Conservation (phyloP, 1,140 invertebrate genomes). For the Pinna nobilis region DNA sequence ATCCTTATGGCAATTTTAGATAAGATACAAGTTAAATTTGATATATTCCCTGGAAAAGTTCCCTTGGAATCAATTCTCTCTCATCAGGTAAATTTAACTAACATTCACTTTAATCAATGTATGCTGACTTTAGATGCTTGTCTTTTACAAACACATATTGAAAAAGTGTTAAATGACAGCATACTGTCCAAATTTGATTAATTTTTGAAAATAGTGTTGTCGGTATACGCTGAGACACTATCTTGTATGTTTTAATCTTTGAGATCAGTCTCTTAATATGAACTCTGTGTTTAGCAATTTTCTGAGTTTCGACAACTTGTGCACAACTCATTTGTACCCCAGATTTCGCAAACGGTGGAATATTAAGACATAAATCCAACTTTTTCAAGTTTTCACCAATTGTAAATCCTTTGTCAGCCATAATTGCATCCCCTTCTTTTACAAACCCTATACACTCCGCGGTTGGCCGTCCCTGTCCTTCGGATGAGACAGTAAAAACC, state of each 20-base stretch:
- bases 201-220: constrained; percentile 41
- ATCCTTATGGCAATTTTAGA: neutral
- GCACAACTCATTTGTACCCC: constrained; percentile 26
- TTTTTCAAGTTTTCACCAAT: constrained; percentile 39
- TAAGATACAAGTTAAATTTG: neutral
- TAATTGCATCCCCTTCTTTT: constrained; percentile 39
- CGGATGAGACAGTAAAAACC: too few species aligned
- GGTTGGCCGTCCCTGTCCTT: too few species aligned
- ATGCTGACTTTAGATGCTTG: too few species aligned
- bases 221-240: constrained; percentile 38
- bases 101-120: too few species aligned
- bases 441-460: constrained; percentile 34
- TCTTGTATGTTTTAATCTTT: constrained; percentile 46
- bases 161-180: constrained; percentile 40
- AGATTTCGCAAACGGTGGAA: constrained; percentile 35
- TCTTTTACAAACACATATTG: constrained; percentile 44
- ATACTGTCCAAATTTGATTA: constrained; percentile 50
- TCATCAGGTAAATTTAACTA: too few species aligned
- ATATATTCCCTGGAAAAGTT: neutral
- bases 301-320: constrained; percentile 29
- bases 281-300: constrained; percentile 46
- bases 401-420: constrained; percentile 54
- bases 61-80: too few species aligned
- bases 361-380: constrained; percentile 39
- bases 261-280: constrained; percentile 47